Evolutionary conservation across 2,797 vertebrate genomes (phyloP).

Genomic region (Ambastaia sidthimunki): DNA sequence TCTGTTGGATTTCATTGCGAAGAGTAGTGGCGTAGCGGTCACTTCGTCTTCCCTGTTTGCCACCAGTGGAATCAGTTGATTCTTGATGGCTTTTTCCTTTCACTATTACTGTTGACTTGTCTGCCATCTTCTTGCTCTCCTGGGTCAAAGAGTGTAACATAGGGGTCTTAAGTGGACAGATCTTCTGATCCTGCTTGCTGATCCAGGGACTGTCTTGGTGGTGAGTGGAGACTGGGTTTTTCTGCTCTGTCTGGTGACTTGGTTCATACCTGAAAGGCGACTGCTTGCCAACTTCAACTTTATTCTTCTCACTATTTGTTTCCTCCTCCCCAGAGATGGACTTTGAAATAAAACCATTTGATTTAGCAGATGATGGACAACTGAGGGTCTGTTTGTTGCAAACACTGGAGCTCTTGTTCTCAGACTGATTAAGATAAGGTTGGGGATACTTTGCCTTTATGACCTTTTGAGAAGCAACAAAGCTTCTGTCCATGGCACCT

Average conservation of each 20-base stretch:
- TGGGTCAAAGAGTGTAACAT: conserved; percentile 86
- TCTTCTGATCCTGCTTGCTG: conserved; percentile 74
- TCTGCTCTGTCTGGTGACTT: conserved; percentile 65
- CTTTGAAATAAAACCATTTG: conserved; percentile 47
- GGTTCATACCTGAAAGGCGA: conserved; percentile 57
- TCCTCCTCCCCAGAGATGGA: conserved; percentile 50
- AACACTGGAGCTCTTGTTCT: conserved; percentile 64
- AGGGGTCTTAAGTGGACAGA: conserved; percentile 84
- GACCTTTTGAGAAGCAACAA: conserved; percentile 58
- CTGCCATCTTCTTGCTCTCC: conserved; percentile 73
- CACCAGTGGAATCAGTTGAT: conserved; percentile 61
- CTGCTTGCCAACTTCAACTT: conserved; percentile 53
- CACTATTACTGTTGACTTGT: conserved; percentile 51
- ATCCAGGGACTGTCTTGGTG: conserved; percentile 67
- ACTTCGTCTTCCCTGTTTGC: conserved; percentile 80
- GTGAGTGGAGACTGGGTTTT: conserved; percentile 49
- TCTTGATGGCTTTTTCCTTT: conserved; percentile 53
- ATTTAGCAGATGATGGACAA: conserved; percentile 51
- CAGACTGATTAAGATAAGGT: conserved; percentile 62
- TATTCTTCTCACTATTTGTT: conserved; percentile 65
- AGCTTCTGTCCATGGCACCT: conserved; percentile 61
- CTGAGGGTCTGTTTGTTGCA: conserved; percentile 53
- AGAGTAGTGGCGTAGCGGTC: conserved; percentile 92
- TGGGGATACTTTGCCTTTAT: conserved; percentile 59
- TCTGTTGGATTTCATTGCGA: conserved; percentile 90